Evolutionary conservation across 2,113 vertebrate species (phyloP).

Genomic region (Catagonus wagneri): DNA sequence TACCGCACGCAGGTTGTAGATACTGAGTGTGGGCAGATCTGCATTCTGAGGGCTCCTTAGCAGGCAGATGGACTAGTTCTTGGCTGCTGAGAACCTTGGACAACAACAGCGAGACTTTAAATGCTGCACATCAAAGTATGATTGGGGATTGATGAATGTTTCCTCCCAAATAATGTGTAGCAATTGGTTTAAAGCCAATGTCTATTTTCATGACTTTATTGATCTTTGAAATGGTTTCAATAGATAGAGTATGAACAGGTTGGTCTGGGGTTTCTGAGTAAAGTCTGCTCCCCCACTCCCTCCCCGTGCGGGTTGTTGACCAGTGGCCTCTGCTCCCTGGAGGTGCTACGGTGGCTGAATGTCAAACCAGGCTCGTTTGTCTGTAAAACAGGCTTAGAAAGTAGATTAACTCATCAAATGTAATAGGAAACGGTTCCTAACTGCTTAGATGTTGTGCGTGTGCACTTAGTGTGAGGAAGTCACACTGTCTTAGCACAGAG

Average conservation of each 20-base stretch:
- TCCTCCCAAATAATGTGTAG: not conserved
- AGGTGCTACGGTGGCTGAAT: not conserved
- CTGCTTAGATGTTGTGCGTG: not conserved
- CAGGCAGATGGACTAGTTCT: not conserved
- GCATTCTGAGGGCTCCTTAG: not conserved
- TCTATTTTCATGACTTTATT: not conserved
- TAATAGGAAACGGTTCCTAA: conserved; percentile 37
- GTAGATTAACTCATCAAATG: conserved; percentile 30
- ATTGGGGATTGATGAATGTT: not conserved
- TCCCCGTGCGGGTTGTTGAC: not conserved
- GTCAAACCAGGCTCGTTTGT: not conserved
- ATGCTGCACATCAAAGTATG: not conserved
- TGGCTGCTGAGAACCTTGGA: not conserved
- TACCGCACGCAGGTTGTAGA: not conserved
- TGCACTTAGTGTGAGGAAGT: conserved; percentile 26
- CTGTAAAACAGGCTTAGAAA: not conserved
- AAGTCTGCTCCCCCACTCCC: too few species aligned
- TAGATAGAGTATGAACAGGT: not conserved
- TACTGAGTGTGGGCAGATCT: not conserved
- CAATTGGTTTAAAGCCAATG: conserved; percentile 7
- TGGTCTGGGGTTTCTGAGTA: not conserved
- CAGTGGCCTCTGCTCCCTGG: not conserved
- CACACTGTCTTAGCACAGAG: not conserved
- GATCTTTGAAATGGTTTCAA: not conserved
- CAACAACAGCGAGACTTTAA: not conserved